These are phyloP conservation scores for Sylvia atricapilla DNA, from an alignment of 2,113 vertebrate genomes.

Conservation along the genomic window DNA sequence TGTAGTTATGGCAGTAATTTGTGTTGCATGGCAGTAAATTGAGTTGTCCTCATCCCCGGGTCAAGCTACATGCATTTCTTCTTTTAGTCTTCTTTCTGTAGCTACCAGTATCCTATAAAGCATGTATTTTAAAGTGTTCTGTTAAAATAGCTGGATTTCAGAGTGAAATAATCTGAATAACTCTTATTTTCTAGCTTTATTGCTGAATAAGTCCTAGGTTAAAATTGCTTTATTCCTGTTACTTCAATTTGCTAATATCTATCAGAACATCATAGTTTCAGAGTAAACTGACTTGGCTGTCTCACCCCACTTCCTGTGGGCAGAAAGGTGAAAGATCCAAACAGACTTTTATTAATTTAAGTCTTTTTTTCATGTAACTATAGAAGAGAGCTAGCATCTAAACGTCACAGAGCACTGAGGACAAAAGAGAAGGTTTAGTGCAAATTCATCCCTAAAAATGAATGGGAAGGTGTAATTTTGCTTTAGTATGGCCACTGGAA, in stretches of 20 bases:
- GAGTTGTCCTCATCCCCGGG: fast-evolving
- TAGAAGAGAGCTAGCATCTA: not conserved
- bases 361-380: not conserved
- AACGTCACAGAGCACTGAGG: not conserved
- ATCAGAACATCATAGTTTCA: not conserved
- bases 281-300: not conserved
- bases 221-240: not conserved
- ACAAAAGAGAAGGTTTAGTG: not conserved
- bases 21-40: not conserved
- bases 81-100: not conserved
- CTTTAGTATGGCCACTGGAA: not conserved
- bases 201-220: not conserved
- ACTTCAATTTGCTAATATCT: not conserved
- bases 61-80: not conserved
- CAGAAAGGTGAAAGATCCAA: not conserved
- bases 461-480: not conserved
- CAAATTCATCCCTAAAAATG: not conserved
- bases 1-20: not conserved
- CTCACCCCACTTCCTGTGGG: not conserved
- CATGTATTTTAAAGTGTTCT: not conserved
- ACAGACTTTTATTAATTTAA: not conserved
- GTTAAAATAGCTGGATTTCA: not conserved
- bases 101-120: not conserved
- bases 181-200: not conserved
- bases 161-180: not conserved